A percentile compares a stretch with the other conserved stretches of the same genome.
Conservation (phyloP, 2,797 vertebrate genomes). For the Poeciliopsis gracilis region DNA sequence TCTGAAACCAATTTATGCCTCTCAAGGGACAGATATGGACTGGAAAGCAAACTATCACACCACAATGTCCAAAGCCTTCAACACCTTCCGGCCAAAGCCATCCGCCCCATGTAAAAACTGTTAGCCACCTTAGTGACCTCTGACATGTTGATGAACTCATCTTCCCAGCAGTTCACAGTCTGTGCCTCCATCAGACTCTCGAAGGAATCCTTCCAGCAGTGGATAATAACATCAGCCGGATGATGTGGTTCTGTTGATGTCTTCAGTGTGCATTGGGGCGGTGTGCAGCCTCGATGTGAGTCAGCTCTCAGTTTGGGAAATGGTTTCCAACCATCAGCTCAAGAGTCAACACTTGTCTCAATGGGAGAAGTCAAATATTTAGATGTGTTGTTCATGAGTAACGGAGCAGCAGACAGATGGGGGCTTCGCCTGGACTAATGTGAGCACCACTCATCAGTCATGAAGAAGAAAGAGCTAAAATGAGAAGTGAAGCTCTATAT, state of each 20-base stretch:
- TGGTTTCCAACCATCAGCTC: not conserved
- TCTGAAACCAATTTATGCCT: not conserved
- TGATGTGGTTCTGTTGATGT: not conserved
- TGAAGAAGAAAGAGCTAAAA: not conserved
- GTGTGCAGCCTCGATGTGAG: not conserved
- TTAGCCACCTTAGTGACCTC: not conserved
- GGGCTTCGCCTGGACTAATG: not conserved
- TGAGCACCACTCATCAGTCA: not conserved
- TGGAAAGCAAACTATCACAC: not conserved
- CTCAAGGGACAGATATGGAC: not conserved
- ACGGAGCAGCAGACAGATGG: not conserved
- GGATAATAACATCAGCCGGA: not conserved
- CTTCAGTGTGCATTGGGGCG: not conserved
- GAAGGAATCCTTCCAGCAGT: not conserved
- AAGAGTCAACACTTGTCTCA: not conserved
- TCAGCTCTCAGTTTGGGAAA: not conserved
- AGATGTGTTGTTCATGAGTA: not conserved
- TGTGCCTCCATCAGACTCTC: not conserved
- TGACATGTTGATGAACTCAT: not conserved
- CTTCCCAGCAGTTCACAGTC: not conserved
- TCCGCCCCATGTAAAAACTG: not conserved
- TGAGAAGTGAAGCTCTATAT: not conserved
- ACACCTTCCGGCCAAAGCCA: too few relatives aligned
- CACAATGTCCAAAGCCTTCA: too few relatives aligned
- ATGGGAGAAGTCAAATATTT: not conserved